Evolutionary conservation across 64 coral and sea anemone species (phyloP).

Genomic region (Dendrophyllia cribrosa): DNA sequence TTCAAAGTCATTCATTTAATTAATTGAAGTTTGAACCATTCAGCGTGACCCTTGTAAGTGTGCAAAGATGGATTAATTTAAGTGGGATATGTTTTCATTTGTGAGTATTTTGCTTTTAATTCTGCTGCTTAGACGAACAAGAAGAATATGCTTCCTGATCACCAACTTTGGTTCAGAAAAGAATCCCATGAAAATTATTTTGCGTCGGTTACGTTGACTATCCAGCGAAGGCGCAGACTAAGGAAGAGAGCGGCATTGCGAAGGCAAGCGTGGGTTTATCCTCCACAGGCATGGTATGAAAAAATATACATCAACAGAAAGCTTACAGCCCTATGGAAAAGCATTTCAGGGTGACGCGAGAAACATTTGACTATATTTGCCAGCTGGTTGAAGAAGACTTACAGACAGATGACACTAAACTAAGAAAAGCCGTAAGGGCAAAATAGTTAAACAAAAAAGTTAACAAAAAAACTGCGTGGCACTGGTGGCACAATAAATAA

Average conservation of each 20-base stretch:
- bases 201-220: not conserved
- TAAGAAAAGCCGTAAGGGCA: conserved; percentile 10
- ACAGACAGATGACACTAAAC: conserved; percentile 27
- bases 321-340: not conserved
- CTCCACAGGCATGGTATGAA: conserved; percentile 10
- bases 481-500: too few relatives aligned
- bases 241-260: not conserved
- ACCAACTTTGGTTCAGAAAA: not conserved
- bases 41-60: too few relatives aligned
- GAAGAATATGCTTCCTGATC: not conserved
- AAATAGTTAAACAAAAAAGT: too few relatives aligned
- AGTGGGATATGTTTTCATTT: not conserved
- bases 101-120: conserved; percentile 14
- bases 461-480: too few relatives aligned
- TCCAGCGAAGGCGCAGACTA: not conserved
- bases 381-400: conserved; percentile 14
- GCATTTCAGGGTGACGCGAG: not conserved
- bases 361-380: conserved; percentile 17
- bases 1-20: too few relatives aligned
- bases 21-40: not conserved
- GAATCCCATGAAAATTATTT: not conserved
- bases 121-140: not conserved
- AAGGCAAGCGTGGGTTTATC: not conserved
- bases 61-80: not conserved
- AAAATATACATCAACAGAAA: not conserved